A percentile compares a stretch with the other conserved stretches of the same genome.
Conservation (phyloP, 2,888 invertebrate genomes). For the Agriotes lineatus region DNA sequence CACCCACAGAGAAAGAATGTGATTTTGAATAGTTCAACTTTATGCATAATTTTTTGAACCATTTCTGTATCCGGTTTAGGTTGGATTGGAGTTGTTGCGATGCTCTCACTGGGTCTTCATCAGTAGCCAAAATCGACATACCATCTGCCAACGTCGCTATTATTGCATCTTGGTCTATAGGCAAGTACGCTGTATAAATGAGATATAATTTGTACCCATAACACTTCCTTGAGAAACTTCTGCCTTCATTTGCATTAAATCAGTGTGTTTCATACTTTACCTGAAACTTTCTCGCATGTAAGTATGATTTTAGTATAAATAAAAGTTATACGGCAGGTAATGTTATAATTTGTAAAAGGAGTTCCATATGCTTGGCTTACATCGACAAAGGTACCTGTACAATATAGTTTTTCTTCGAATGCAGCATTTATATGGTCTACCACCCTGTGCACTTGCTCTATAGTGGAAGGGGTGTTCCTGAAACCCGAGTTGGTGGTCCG, state of each 20-base stretch:
- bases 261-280: background rate
- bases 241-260: conserved; percentile 2
- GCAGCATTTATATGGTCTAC: conserved; percentile 9
- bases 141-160: conserved; percentile 38
- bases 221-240: conserved; percentile 40
- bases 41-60: conserved; percentile 5
- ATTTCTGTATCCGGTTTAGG: background rate
- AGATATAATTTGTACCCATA: conserved; percentile 37
- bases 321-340: background rate
- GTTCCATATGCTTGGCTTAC: background rate
- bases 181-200: conserved; percentile 41
- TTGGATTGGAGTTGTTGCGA: background rate
- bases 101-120: background rate
- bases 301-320: conserved; percentile 27
- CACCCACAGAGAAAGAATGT: no score
- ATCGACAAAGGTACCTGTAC: conserved; percentile 4
- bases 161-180: conserved; percentile 17
- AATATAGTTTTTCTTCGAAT: conserved; percentile 21
- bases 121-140: conserved; percentile 17
- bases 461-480: background rate
- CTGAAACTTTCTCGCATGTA: conserved; percentile 21
- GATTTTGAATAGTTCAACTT: no score
- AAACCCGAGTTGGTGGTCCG: conserved; percentile 3
- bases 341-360: background rate
- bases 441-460: conserved; percentile 9